Percentiles rank a stretch among this genome's conserved stretches.
These are phyloP conservation scores for Rhaphigaster nebulosa DNA, from an alignment of 2,888 invertebrate genomes.

Conservation along the genomic window DNA sequence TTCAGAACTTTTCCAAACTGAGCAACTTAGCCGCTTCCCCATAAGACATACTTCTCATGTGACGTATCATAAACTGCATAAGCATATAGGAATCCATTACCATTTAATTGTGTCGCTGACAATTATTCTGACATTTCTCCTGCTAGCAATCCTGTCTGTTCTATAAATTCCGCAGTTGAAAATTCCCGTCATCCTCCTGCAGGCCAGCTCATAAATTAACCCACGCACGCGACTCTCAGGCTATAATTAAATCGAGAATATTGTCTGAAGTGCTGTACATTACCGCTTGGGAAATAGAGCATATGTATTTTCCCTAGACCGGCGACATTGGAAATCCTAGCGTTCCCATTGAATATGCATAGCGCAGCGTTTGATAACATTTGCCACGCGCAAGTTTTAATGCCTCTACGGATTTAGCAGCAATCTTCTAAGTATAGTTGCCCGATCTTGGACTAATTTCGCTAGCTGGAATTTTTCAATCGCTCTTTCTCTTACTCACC, in stretches of 20 bases:
- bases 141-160: background rate
- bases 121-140: background rate
- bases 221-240: background rate
- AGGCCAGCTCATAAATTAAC: background rate
- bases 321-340: background rate
- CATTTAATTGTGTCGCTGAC: background rate
- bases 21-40: background rate
- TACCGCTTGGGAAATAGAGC: background rate
- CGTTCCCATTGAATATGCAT: background rate
- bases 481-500: background rate
- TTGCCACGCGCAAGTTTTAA: background rate
- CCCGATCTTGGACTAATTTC: background rate
- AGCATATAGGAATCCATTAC: background rate
- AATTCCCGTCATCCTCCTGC: background rate
- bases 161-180: background rate
- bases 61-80: background rate
- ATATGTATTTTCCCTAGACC: background rate
- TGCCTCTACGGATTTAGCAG: background rate
- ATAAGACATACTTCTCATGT: background rate
- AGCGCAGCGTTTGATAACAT: background rate
- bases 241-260: constrained; percentile 1
- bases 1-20: background rate
- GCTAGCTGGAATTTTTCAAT: background rate
- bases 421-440: constrained; percentile 6
- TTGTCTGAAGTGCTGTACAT: background rate